Evolutionary conservation across 2,797 vertebrate genomes (phyloP).

Genomic region (Brotula barbata): DNA sequence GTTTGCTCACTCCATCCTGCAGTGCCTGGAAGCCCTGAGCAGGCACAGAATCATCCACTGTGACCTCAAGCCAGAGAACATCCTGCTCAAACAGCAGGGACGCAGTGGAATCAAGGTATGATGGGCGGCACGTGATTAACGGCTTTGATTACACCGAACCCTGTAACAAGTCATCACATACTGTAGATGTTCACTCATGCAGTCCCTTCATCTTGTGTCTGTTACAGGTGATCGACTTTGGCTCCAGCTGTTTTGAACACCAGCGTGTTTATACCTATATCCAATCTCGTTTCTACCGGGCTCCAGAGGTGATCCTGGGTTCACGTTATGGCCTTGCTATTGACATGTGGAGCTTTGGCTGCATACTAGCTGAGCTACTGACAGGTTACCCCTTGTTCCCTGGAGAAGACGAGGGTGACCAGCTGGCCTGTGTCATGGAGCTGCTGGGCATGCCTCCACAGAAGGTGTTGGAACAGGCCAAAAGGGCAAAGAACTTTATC

Average conservation of each 20-base stretch:
- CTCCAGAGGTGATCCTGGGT: constrained; percentile 94
- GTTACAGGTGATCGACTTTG: constrained; percentile 90
- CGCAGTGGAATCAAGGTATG: constrained; percentile 93
- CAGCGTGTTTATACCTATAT: constrained; percentile 98
- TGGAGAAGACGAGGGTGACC: constrained; percentile 95
- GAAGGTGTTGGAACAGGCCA: constrained; percentile 93
- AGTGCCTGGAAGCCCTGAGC: constrained; percentile 91
- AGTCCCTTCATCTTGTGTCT: not conserved
- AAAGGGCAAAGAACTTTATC: constrained; percentile 96
- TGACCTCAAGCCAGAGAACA: constrained; percentile 98
- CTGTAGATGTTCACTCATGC: not conserved
- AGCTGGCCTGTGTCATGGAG: constrained; percentile 97
- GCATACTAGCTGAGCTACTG: constrained; percentile 94
- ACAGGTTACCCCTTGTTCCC: constrained; percentile 96
- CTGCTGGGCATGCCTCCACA: constrained; percentile 92
- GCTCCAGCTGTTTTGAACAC: constrained; percentile 98
- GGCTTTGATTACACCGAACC: no score
- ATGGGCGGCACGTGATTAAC: not conserved
- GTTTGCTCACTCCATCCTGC: constrained; percentile 96
- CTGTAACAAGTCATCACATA: not conserved
- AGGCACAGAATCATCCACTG: constrained; percentile 96
- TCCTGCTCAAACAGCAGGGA: constrained; percentile 95
- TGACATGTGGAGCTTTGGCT: constrained; percentile 99
- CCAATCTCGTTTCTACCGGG: constrained; percentile 97
- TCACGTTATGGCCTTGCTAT: constrained; percentile 95